Conservation (phyloP, 2,888 invertebrate species). For the Tachina lurida region DNA sequence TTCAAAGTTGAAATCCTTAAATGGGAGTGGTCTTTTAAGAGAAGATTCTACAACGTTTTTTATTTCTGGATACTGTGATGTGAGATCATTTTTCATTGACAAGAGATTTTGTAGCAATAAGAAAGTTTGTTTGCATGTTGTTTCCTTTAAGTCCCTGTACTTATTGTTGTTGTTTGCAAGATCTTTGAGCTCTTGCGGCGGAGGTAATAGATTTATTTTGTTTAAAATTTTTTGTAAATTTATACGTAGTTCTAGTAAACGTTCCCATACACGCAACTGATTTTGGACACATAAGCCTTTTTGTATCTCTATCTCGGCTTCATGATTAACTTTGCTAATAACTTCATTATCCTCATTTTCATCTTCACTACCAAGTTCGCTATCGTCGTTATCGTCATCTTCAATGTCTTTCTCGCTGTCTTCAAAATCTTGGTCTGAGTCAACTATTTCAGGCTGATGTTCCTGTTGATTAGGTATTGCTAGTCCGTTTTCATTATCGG, state of each 20-base stretch:
- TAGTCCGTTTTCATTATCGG: conserved; percentile 69
- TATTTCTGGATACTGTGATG: conserved; percentile 88
- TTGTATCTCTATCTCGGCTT: conserved; percentile 84
- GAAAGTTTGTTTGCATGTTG: conserved; percentile 84
- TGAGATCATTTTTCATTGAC: conserved; percentile 85
- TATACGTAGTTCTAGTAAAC: conserved; percentile 92
- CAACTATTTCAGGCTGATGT: background rate
- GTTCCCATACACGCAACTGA: conserved; percentile 92
- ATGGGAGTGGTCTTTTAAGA: conserved; percentile 71
- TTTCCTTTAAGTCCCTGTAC: conserved; percentile 84
- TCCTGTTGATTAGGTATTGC: background rate
- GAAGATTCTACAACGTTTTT: conserved; percentile 83
- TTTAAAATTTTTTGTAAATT: conserved; percentile 92
- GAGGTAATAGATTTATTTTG: conserved; percentile 90
- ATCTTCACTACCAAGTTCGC: conserved; percentile 77
- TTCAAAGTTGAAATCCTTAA: conserved; percentile 1
- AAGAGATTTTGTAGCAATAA: conserved; percentile 87
- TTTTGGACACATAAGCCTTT: conserved; percentile 88
- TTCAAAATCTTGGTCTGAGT: conserved; percentile 70
- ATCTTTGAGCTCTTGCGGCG: conserved; percentile 84
- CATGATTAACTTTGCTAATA: conserved; percentile 80
- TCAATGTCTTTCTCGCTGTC: conserved; percentile 73
- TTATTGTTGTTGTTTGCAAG: conserved; percentile 83
- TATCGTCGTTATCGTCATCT: conserved; percentile 71
- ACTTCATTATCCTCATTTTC: conserved; percentile 73